These are phyloP conservation scores for Phlogophora meticulosa DNA, from an alignment of 2,888 invertebrate genomes.

Conservation along the genomic window DNA sequence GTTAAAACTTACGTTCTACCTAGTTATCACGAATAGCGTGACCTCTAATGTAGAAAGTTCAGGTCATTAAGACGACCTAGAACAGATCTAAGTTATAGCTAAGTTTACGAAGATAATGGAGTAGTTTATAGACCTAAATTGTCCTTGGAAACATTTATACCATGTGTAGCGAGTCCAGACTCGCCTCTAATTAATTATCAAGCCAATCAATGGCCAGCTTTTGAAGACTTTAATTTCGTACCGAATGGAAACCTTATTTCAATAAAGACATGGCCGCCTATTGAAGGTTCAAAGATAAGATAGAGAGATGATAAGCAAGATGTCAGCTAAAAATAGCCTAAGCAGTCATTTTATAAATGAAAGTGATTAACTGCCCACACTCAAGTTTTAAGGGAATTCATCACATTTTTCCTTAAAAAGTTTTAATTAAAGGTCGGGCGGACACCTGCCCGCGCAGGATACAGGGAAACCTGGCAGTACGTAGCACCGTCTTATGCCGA, in stretches of 20 bases:
- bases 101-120: constrained; percentile 1
- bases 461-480: constrained; percentile 6
- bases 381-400: constrained; percentile 23
- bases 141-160: not conserved
- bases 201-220: not conserved
- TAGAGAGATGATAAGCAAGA: too few relatives aligned
- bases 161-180: not conserved
- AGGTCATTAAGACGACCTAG: constrained; percentile 19
- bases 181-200: not conserved
- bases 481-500: constrained; percentile 20
- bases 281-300: too few relatives aligned
- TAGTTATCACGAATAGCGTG: constrained; percentile 8
- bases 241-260: not conserved
- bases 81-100: not conserved
- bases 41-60: constrained; percentile 35
- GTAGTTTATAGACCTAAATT: not conserved
- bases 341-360: not conserved
- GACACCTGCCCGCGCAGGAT: constrained; percentile 27
- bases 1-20: constrained; percentile 4
- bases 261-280: not conserved
- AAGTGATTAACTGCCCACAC: constrained; percentile 13
- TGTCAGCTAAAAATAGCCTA: not conserved
- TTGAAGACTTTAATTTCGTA: not conserved
- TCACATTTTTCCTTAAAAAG: constrained; percentile 51
- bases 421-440: constrained; percentile 59